phyloP scores from a whole-genome alignment of 2,888 invertebrate genomes.

The Lasioglossum morio region DNA sequence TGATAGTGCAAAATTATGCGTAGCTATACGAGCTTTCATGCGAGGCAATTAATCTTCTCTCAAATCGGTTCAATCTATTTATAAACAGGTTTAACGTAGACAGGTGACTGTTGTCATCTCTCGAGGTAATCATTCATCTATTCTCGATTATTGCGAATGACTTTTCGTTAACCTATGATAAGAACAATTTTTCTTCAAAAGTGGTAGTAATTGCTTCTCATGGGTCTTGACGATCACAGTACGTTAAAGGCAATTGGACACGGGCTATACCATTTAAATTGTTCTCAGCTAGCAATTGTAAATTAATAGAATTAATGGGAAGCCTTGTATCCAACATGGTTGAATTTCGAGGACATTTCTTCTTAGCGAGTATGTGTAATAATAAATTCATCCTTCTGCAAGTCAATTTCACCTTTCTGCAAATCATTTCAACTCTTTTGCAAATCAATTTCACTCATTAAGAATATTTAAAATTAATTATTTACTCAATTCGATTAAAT shows the following conservation, averaged over 20 bases:
- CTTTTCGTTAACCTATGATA: neutral
- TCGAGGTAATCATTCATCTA: neutral
- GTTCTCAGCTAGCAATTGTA: too few relatives aligned
- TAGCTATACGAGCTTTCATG: neutral
- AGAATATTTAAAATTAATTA: too few relatives aligned
- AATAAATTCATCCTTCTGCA: too few relatives aligned
- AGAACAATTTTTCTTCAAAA: neutral
- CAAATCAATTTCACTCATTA: too few relatives aligned
- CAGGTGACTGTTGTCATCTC: neutral
- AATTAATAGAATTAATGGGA: too few relatives aligned
- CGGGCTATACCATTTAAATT: too few relatives aligned
- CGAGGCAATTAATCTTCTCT: slow-evolving; percentile 12
- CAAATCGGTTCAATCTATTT: slow-evolving; percentile 5
- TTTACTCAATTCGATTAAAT: too few relatives aligned
- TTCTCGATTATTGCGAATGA: neutral
- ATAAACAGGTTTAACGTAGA: slow-evolving; percentile 37
- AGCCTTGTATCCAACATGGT: too few relatives aligned
- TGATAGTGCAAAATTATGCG: slow-evolving; percentile 24
- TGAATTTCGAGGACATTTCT: too few relatives aligned
- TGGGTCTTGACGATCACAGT: neutral
- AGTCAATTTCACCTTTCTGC: too few relatives aligned
- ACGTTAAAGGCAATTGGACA: neutral
- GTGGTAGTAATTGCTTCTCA: neutral
- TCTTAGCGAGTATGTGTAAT: too few relatives aligned
- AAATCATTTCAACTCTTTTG: too few relatives aligned